Evolutionary conservation across 1,140 invertebrate species (phyloP), one percentile per base, ranked within the genome.

Genomic region (Papilio glaucus): DNA sequence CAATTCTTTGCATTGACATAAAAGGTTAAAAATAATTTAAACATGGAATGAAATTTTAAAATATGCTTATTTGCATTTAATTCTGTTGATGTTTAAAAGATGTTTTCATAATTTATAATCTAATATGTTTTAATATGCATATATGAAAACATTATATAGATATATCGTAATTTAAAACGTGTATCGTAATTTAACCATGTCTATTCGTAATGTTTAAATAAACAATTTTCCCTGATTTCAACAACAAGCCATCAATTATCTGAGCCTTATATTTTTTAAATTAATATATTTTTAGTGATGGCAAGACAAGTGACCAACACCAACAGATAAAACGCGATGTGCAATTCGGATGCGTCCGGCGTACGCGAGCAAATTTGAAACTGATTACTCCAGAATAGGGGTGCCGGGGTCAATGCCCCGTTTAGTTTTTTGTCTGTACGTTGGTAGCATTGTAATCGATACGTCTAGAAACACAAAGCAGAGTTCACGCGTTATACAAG

Each of bases 321-420:
- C 67, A 45, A 49, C 42, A 69, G 42, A 69, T 69, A 53, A 69
- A 21, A 65, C 29, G 62, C 62, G 21, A 49, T 53, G 37, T 33
- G 13, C 67, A 49, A 69, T 53, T 69, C 67, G 29, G 42, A 69
- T 69, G 67, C 67, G 67, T 68, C 39, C 39, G 39, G 24, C 67
- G 67, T 69, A 69, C 67, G 61, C 33, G 29, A 65, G 67, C 67
- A 69, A 69, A 69, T 69, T 69, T 53, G 33, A 69, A 69, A 69
- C 42, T 69, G 67, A 69, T 69, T 69, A 70, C 61, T 71, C 49
- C 82, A 82, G 87, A 87, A 87, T 89, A 87, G 79, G 87, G 83
- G 74, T 79, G 72, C 70, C 9, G 24, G 75, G 86, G 79, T 88
- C 84, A 77, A 77, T 61, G 84, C 72, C 84, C 62, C 62, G 62